These are phyloP conservation scores for Macrotus californicus DNA, from an alignment of 2,113 vertebrate genomes.

Conservation along the genomic window DNA sequence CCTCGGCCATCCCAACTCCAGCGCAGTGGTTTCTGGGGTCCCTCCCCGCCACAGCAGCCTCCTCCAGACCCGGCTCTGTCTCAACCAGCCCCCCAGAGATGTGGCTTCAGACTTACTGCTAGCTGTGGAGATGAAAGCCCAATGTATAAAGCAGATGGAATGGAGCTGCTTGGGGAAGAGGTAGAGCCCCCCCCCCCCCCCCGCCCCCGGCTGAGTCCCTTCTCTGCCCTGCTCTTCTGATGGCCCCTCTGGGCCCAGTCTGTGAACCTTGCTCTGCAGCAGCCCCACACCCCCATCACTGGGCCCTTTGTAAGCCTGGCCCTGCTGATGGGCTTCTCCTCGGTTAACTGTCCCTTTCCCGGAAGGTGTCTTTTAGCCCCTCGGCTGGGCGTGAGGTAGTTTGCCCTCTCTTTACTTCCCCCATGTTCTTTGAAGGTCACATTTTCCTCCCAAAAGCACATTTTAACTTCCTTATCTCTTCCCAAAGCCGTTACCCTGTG, in stretches of 20 bases:
- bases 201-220: neutral
- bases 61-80: constrained; percentile 30
- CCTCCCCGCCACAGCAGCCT: neutral
- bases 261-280: neutral
- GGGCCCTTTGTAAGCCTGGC: neutral
- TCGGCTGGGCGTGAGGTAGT: neutral
- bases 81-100: constrained; percentile 6
- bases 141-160: constrained; percentile 32
- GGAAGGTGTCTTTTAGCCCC: neutral
- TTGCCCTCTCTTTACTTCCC: neutral
- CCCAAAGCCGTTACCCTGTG: neutral
- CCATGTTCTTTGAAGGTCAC: neutral
- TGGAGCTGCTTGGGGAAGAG: neutral
- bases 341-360: neutral
- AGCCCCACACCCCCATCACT: too few relatives aligned
- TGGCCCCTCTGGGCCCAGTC: neutral
- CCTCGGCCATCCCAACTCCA: neutral
- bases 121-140: constrained; percentile 21
- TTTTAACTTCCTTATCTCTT: neutral
- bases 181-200: neutral
- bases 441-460: neutral
- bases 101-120: constrained; percentile 51
- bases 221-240: neutral
- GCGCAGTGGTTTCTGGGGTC: neutral
- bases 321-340: neutral